A percentile compares a stretch with the other conserved stretches of the same genome.
Conservation (phyloP, 2,113 vertebrate genomes). For the Rhegmatorhina hoffmannsi region DNA sequence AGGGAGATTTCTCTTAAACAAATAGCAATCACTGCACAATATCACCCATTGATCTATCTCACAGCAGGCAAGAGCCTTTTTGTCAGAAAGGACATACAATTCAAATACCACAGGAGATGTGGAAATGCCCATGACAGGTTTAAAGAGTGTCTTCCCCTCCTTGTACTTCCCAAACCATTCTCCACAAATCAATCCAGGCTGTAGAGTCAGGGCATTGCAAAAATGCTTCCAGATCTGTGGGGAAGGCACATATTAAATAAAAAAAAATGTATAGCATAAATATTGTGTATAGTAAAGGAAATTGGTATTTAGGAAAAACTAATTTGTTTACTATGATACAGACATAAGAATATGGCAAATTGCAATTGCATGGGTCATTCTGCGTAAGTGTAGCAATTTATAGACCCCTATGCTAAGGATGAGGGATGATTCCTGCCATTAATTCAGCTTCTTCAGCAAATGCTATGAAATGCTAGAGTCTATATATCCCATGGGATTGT, state of each 20-base stretch:
- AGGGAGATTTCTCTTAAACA: conserved; percentile 76
- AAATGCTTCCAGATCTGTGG: background rate
- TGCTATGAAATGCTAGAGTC: background rate
- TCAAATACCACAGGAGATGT: background rate
- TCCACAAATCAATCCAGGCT: background rate
- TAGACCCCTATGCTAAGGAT: background rate
- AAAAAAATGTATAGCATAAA: background rate
- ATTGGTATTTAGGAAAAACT: background rate
- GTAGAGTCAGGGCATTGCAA: background rate
- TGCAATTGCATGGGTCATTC: background rate
- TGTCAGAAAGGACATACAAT: conserved; percentile 45
- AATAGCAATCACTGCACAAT: conserved; percentile 74
- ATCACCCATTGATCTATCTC: conserved; percentile 69
- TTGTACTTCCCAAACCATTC: background rate
- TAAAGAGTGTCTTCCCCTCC: background rate
- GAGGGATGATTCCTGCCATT: background rate
- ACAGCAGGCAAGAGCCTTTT: conserved; percentile 36
- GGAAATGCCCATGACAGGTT: conserved; percentile 29
- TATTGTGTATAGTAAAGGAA: background rate
- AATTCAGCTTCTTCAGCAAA: background rate
- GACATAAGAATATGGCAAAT: background rate
- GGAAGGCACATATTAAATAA: background rate
- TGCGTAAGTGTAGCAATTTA: background rate
- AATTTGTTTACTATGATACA: background rate
- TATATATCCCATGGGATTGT: background rate